Percentiles rank a stretch among this genome's conserved stretches.
Evolutionary conservation across 2,113 vertebrate genomes (phyloP).

Genomic region (Heliornis fulica): DNA sequence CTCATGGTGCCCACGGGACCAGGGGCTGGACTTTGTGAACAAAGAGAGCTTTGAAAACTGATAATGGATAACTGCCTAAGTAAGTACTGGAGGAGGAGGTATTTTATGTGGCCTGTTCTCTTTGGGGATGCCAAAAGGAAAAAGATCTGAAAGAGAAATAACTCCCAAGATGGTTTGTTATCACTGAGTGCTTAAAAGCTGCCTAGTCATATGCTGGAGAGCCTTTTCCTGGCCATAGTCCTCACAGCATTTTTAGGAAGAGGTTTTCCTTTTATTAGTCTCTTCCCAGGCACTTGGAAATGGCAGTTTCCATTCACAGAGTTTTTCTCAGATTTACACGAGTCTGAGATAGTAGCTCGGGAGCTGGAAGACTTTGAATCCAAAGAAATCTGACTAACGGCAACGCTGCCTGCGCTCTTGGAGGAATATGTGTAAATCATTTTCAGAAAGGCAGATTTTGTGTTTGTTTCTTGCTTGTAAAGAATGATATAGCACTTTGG

Average conservation of each 20-base stretch:
- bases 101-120: not conserved
- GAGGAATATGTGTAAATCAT: conserved; percentile 81
- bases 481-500: conserved; percentile 89
- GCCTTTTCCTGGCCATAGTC: conserved; percentile 57
- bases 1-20: not conserved
- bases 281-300: conserved; percentile 1
- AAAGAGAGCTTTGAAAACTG: not conserved
- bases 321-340: not conserved
- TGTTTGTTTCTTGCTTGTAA: conserved; percentile 85
- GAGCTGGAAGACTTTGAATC: conserved; percentile 23
- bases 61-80: not conserved
- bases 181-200: not conserved
- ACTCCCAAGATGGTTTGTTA: not conserved
- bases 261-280: not conserved
- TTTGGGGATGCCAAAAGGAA: not conserved
- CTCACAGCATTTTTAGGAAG: not conserved
- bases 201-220: conserved; percentile 74
- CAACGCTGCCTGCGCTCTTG: conserved; percentile 65
- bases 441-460: conserved; percentile 83
- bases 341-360: not conserved
- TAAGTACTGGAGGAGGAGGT: not conserved
- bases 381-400: conserved; percentile 65
- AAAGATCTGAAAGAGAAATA: not conserved
- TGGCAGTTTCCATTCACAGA: conserved; percentile 44
- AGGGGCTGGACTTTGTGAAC: not conserved